These are phyloP conservation scores for Antitype chi DNA, from an alignment of 2,888 invertebrate species.

Conservation along the genomic window DNA sequence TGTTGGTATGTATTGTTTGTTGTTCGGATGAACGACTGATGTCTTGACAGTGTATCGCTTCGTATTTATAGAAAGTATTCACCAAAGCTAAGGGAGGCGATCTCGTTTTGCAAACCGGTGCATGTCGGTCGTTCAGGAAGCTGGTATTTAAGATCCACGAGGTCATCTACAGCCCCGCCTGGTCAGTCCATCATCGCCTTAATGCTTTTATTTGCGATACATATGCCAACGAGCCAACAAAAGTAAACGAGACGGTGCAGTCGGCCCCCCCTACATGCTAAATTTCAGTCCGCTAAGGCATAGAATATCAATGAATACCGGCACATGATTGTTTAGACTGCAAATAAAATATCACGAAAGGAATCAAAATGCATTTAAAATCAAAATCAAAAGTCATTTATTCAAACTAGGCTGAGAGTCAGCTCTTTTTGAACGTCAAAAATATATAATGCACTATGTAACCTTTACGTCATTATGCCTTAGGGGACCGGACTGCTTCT, in stretches of 20 bases:
- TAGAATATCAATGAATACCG: conserved; percentile 22
- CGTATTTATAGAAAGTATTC: conserved; percentile 85
- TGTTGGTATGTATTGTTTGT: conserved; percentile 86
- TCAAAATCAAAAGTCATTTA: too few relatives aligned
- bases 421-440: too few relatives aligned
- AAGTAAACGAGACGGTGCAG: conserved; percentile 34
- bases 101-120: conserved; percentile 85
- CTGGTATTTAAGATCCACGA: conserved; percentile 84
- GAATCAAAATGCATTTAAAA: conserved; percentile 17
- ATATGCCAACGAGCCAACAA: conserved; percentile 62
- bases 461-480: too few relatives aligned
- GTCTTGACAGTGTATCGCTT: conserved; percentile 66
- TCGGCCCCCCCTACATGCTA: conserved; percentile 18
- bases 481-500: too few relatives aligned
- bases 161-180: conserved; percentile 76
- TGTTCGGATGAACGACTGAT: conserved; percentile 85
- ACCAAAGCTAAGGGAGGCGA: conserved; percentile 83
- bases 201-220: conserved; percentile 62
- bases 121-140: conserved; percentile 83
- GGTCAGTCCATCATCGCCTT: conserved; percentile 77
- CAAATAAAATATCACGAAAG: background rate
- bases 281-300: conserved; percentile 21
- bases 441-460: too few relatives aligned
- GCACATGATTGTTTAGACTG: conserved; percentile 17
- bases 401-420: too few relatives aligned